These are phyloP conservation scores for Eilema sororculum DNA, from an alignment of 2,888 invertebrate species.

Conservation along the genomic window DNA sequence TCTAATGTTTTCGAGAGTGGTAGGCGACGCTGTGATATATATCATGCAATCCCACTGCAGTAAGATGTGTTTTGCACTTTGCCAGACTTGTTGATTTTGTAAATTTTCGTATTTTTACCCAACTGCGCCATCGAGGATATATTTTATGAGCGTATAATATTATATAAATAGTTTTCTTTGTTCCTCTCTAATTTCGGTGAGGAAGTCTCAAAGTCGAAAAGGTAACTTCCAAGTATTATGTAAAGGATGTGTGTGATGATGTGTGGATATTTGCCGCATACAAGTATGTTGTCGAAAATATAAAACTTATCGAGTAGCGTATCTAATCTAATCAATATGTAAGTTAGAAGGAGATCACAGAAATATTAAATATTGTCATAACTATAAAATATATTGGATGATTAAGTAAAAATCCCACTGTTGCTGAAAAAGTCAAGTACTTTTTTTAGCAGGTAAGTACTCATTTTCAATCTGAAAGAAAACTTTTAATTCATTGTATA, in stretches of 20 bases:
- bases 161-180: neutral
- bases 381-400: neutral
- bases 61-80: neutral
- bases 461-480: neutral
- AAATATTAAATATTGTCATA: too few species aligned
- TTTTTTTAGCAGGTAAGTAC: neutral
- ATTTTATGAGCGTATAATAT: too few species aligned
- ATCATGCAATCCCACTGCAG: slow-evolving; percentile 7
- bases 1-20: slow-evolving; percentile 22
- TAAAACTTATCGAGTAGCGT: too few species aligned
- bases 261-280: too few species aligned
- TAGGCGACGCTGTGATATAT: slow-evolving; percentile 21
- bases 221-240: neutral
- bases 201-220: neutral
- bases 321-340: too few species aligned
- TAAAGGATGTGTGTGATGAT: too few species aligned
- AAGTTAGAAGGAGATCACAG: too few species aligned
- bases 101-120: neutral
- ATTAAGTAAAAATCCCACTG: too few species aligned
- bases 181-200: neutral
- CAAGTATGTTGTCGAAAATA: too few species aligned
- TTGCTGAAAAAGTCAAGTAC: neutral
- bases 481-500: neutral
- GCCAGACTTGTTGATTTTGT: neutral
- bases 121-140: neutral